Evolutionary conservation across 1,140 invertebrate genomes (phyloP).

Genomic region (Branchinecta lynchi): DNA sequence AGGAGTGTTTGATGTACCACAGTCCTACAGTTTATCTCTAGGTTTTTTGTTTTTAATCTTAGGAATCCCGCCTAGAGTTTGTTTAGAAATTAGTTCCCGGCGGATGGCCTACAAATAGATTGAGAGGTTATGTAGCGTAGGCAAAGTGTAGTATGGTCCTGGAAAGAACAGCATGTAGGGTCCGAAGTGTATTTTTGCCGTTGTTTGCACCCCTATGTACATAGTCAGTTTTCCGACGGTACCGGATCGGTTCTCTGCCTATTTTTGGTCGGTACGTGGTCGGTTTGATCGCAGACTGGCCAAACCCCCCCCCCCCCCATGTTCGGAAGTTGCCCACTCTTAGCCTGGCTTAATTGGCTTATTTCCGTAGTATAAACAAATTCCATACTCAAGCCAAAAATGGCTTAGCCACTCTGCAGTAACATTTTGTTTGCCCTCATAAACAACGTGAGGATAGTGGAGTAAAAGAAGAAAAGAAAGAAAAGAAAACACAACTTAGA

Average conservation of each 20-base stretch:
- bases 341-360: no score
- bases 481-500: no score
- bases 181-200: background rate
- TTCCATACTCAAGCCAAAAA: no score
- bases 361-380: no score
- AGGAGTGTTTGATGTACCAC: background rate
- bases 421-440: background rate
- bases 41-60: constrained; percentile 13
- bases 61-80: no score
- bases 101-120: background rate
- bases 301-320: no score
- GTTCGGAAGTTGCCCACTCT: no score
- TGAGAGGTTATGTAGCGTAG: no score
- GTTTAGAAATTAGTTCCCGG: background rate
- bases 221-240: background rate
- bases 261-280: background rate
- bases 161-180: background rate
- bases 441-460: background rate
- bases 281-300: background rate
- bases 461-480: no score
- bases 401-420: no score
- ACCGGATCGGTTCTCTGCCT: background rate
- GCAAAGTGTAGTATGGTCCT: no score
- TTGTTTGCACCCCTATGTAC: no score
- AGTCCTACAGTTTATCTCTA: constrained; percentile 23